These are phyloP conservation scores for Stichopus chloronotus DNA, from an alignment of 35 echinoderm and acorn worm species.

Conservation along the genomic window DNA sequence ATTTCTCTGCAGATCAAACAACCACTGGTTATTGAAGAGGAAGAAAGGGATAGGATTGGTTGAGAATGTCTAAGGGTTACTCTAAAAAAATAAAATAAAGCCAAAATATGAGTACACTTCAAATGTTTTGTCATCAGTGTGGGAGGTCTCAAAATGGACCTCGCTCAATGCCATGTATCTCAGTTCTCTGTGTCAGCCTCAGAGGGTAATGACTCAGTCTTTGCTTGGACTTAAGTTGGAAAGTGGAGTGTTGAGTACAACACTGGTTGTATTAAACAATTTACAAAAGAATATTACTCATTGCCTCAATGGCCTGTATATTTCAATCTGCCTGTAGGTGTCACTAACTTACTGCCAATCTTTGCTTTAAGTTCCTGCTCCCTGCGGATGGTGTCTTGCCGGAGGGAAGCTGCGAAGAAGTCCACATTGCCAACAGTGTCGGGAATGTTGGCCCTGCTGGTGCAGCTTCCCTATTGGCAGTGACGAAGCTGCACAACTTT, in stretches of 20 bases:
- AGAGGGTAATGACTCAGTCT: not conserved
- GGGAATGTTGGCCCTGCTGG: not conserved
- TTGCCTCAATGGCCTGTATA: not conserved
- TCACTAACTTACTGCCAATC: not conserved
- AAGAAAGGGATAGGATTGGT: too few species aligned
- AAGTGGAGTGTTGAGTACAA: not conserved
- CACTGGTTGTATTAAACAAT: too few species aligned
- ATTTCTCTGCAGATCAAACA: not conserved
- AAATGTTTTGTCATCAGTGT: too few species aligned
- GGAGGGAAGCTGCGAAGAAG: not conserved
- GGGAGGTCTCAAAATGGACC: too few species aligned
- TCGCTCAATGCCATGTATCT: too few species aligned
- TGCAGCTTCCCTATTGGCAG: not conserved
- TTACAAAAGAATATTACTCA: too few species aligned
- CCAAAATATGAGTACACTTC: too few species aligned
- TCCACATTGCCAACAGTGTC: not conserved
- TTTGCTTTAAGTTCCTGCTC: not conserved
- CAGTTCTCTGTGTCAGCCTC: too few species aligned
- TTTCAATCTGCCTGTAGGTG: not conserved
- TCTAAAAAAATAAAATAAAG: too few species aligned
- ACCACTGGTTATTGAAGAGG: too few species aligned
- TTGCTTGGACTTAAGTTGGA: not conserved
- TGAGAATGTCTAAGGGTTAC: too few species aligned
- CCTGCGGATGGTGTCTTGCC: not conserved
- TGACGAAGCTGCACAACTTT: not conserved